These are phyloP conservation scores for Triplophysa dalaica DNA, from an alignment of 2,113 vertebrate genomes.

Conservation along the genomic window DNA sequence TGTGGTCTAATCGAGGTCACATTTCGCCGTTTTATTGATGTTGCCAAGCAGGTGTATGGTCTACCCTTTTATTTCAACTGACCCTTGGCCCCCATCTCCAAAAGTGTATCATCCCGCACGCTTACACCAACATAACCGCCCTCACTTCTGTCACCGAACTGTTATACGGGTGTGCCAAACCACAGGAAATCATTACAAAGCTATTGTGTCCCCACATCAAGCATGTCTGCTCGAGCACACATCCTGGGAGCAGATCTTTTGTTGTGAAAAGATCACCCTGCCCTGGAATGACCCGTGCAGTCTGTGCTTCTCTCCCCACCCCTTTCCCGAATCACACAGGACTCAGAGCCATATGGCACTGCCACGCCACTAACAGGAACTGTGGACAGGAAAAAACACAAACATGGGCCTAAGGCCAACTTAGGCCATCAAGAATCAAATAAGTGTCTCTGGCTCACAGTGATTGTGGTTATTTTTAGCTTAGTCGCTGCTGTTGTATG, in stretches of 20 bases:
- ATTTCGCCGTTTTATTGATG: slow-evolving; percentile 32
- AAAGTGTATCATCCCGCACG: slow-evolving; percentile 7
- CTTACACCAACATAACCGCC: slow-evolving; percentile 23
- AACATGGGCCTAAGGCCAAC: slow-evolving; percentile 4
- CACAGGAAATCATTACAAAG: slow-evolving; percentile 35
- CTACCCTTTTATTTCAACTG: slow-evolving; percentile 15
- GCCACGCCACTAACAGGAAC: slow-evolving; percentile 20
- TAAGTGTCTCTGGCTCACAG: neutral
- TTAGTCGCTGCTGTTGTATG: neutral
- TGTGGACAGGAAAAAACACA: slow-evolving; percentile 17
- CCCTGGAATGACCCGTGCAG: slow-evolving; percentile 39
- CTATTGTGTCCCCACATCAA: slow-evolving; percentile 42
- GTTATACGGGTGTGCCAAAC: slow-evolving; percentile 28
- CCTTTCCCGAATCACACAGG: slow-evolving; percentile 11
- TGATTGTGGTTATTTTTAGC: slow-evolving; percentile 16
- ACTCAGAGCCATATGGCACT: slow-evolving; percentile 45
- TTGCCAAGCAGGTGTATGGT: slow-evolving; percentile 11
- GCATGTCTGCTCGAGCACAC: slow-evolving; percentile 21
- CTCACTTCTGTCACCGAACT: slow-evolving; percentile 20
- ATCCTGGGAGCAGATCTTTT: slow-evolving; percentile 48
- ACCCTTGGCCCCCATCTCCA: neutral
- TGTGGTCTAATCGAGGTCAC: slow-evolving; percentile 39
- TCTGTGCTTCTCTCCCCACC: slow-evolving; percentile 10
- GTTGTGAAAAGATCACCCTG: slow-evolving; percentile 44
- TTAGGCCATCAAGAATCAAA: slow-evolving; percentile 17